Base-by-base conservation (phyloP, 2,113 vertebrate species). In the Channa argus region DNA sequence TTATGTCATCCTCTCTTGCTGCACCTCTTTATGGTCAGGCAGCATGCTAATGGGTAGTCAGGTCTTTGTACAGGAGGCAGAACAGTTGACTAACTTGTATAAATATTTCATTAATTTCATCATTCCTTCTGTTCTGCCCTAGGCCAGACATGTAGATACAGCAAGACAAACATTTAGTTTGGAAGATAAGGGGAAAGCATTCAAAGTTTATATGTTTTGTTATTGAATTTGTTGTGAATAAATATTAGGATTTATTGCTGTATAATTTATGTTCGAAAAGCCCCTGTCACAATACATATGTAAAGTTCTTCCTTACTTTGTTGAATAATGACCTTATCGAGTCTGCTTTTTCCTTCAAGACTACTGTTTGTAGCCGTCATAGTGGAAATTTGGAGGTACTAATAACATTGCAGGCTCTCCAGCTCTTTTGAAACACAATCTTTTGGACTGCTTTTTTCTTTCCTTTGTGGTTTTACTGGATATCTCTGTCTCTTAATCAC, bases 111-210 rank as follows among this genome's bases (percentile, higher is more conserved):
- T 84, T 88, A 64, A 53, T 67, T 76, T 81, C 86, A 88, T 93
- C 88, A 83, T 91, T 59, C 62, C 79, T 71, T 80, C 77, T 88
- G 84, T 86, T 84, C 36, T 78, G 56, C 69, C 77, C 56, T 39
- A 44, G 68, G 59, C 62, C 70, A 83, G 85, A 38, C 67, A 50
- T 83, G 76, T 86, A 82, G 87, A 90, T 90, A 74, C 91, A 92
- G 89, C 88, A 93, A 94, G 90, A 88, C 79, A 89, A 94, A 93
- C 86, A 91, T 93, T 94, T 92, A 38, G 73, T 79, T 92, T 94
- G 92, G 90, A 93, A 90, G 91, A 91, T 90, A 84, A 84, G 86
- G 86, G 61, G 80, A 91, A 93, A 88, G 79, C 89, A 86, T 91
- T 92, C 90, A 91, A 92, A 84, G 86, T 92, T 93, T 91, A 90